Evolutionary conservation across 2,797 vertebrate genomes (phyloP), one percentile per base, ranked within the genome.

Genomic region (Dicrostonyx torquatus): DNA sequence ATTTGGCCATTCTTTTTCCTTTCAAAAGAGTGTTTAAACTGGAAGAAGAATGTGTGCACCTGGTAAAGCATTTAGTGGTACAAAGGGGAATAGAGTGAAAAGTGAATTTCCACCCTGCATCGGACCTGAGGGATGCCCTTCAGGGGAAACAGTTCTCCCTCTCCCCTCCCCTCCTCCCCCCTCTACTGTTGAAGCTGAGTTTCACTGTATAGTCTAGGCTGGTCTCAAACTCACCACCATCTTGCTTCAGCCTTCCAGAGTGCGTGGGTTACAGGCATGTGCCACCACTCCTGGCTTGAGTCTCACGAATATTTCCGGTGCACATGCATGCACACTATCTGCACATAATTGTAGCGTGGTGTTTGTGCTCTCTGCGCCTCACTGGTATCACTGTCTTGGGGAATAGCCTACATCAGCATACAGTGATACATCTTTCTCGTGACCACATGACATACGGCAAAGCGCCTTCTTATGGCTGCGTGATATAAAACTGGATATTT

Each of bases 1-100:
- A 26, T 68, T 58, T 84, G 64, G 79, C n/a, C 58, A 26, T 76
- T 34, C 45, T 50, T 97, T 95, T 78, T 55, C 50, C 58, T 82
- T 91, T 79, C 55, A 78, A 80, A 87, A 83, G 72, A 48, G 68
- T 78, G 87, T 91, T 94, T 34, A 87, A 97, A 86, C 87, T 70
- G 73, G 78, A 82, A 92, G 94, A 83, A 78, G 78, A 88, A 55
- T 90, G 34, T 22, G 68, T 53, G 55, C 9, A 58, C n/a, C 29
- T 12, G 18, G 83, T 43, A 78, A 90, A 90, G 70, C 87, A 72
- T 90, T 95, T 64, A 84, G 48, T 20, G 34, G 2, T 24, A 58
- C 62, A 83, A 82, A 94, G 62, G 43, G 29, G 55, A 94, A 58
- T 70, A 77, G 87, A 79, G 18, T 20, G 55, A 89, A 83, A 94